Evolutionary conservation across 2,113 vertebrate genomes (phyloP), one percentile per base, ranked within the genome.

Genomic region (Rhea pennata): DNA sequence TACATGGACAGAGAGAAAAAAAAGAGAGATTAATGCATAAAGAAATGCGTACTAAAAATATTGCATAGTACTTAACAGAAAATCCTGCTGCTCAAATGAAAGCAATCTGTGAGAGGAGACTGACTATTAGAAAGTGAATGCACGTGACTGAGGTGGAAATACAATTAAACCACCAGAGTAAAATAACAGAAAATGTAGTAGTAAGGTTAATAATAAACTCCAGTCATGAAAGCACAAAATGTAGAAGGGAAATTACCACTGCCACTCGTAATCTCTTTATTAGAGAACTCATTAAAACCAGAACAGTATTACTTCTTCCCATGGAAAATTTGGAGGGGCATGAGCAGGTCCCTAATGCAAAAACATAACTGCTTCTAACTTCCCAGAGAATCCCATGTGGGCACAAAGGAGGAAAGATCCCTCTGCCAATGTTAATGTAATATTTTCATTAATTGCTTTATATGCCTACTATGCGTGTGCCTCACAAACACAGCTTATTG

Each of bases 191-290:
- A 91, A 95, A 96, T 61, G 64, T 69, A 84, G 76, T 94, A 95
- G 79, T 67, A 71, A 95, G 91, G 82, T 96, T 96, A 97, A 97
- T 96, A 94, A 97, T 95, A 95, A 97, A 88, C 88, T 92, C 90
- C 77, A 26, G 13, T 83, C 76, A 90, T 96, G 96, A 95, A 97
- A 92, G 64, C 82, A 62, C 17, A 0, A 88, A 90, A 56, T 75
- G 84, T 88, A 62, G 84, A 87, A 93, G 61, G 95, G 79, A 97
- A 97, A 97, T 95, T 97, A 83, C 65, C 65, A 87, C 88, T 90
- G 89, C 79, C 89, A 89, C 80, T 69, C 84, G 91, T 84, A 89
- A 74, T 72, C 36, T 86, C 51, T 81, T 87, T 95, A 83, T 89
- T 75, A 82, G 29, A 78, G 56, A 86, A 79, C 83, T 95, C 91